Percentiles rank a stretch among this genome's conserved stretches.
These are phyloP conservation scores for Bombus picipes DNA, from an alignment of 1,140 invertebrate genomes.

Conservation along the genomic window DNA sequence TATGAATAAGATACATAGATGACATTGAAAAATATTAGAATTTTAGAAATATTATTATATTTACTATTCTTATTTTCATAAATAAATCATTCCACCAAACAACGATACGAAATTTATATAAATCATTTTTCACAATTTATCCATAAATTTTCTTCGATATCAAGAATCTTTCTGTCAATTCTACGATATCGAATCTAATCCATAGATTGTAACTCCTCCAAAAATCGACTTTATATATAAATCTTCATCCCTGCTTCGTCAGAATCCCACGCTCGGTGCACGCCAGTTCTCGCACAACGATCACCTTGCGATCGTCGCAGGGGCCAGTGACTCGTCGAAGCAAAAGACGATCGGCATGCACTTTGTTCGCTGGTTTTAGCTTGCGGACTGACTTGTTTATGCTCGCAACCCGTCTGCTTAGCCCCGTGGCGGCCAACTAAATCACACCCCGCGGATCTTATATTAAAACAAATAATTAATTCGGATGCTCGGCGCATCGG, in stretches of 20 bases:
- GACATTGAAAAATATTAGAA: too few species aligned
- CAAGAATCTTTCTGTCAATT: background rate
- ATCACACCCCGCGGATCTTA: slow-evolving; percentile 81
- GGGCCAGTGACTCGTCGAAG: slow-evolving; percentile 3
- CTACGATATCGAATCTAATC: background rate
- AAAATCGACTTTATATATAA: background rate
- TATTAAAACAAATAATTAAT: slow-evolving; percentile 84
- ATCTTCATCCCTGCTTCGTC: background rate
- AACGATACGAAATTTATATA: too few species aligned
- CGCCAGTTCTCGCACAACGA: background rate
- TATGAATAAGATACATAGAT: too few species aligned
- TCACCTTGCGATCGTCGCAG: slow-evolving; percentile 8
- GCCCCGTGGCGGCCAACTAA: slow-evolving; percentile 76
- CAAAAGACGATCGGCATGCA: slow-evolving; percentile 12
- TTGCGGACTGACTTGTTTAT: slow-evolving; percentile 76
- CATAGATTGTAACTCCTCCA: background rate
- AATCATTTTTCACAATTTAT: too few species aligned
- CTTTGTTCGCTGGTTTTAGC: slow-evolving; percentile 17
- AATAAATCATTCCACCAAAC: too few species aligned
- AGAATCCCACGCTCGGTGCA: background rate
- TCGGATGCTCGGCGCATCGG: slow-evolving; percentile 78
- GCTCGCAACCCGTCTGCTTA: slow-evolving; percentile 70
- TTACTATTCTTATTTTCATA: too few species aligned
- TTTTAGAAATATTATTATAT: too few species aligned
- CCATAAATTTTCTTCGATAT: too few species aligned